Conservation (phyloP, 92 coral and sea anemone species). For the Plumapathes pennacea region DNA sequence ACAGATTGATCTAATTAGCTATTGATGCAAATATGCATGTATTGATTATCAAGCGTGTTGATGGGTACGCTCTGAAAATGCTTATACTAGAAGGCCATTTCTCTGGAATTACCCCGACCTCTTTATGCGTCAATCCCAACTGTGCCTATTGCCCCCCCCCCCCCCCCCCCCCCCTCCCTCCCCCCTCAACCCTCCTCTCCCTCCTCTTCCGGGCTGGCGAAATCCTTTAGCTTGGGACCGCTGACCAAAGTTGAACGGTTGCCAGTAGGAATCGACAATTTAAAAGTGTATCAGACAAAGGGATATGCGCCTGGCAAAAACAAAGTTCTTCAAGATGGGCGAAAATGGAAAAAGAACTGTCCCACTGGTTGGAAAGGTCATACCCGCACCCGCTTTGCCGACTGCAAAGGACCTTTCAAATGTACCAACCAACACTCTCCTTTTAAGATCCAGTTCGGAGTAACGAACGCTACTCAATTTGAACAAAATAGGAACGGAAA, state of each 20-base stretch:
- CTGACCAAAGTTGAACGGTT: constrained; percentile 32
- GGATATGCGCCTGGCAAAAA: not conserved
- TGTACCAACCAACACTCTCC: constrained; percentile 43
- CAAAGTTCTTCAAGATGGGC: constrained; percentile 16
- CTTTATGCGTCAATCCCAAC: too few relatives aligned
- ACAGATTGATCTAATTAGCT: too few relatives aligned
- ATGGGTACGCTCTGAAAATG: too few relatives aligned
- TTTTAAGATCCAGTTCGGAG: constrained; percentile 47
- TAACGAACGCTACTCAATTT: constrained; percentile 51
- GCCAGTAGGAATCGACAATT: constrained; percentile 58
- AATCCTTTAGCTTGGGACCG: too few relatives aligned
- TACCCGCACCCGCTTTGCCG: constrained; percentile 42
- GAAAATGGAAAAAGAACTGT: constrained; percentile 60
- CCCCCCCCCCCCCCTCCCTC: too few relatives aligned
- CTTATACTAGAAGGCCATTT: too few relatives aligned
- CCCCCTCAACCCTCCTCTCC: too few relatives aligned
- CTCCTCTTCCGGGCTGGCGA: too few relatives aligned
- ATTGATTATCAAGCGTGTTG: too few relatives aligned
- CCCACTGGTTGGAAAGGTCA: constrained; percentile 56
- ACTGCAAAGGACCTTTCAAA: constrained; percentile 44
- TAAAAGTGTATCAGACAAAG: constrained; percentile 23
- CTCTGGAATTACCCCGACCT: too few relatives aligned
- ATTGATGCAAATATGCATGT: too few relatives aligned
- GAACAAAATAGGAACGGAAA: constrained; percentile 17
- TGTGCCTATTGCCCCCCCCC: too few relatives aligned